Evolutionary conservation across 2,113 vertebrate species (phyloP), one percentile per base, ranked within the genome.

Genomic region (Seriola dumerili): DNA sequence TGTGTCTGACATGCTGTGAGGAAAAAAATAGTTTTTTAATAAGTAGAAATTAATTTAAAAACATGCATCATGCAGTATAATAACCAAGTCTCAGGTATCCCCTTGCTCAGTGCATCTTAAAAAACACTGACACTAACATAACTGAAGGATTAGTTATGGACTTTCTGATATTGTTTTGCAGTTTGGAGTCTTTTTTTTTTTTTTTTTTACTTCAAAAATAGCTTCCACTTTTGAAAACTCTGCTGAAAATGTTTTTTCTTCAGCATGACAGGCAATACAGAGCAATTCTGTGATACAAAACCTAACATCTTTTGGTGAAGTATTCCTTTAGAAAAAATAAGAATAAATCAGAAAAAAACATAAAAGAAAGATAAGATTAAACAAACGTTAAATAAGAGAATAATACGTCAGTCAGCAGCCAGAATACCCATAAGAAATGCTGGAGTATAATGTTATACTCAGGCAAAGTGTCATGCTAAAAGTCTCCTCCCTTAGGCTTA

Each of bases 391-490:
- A 29, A 72, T 42, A 58, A 59, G n/a, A 73, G 23, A 23, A 64
- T 38, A 67, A 54, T n/a, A 70, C 57, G 17, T 69, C 32, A 52
- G 46, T 76, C 61, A 76, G 73, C 65, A 79, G 68, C 54, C 55
- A 72, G 66, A 87, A 67, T 71, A 86, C 34, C 10, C 29, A 61
- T 76, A 19, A 50, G 25, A 84, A 74, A 85, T 36, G 61, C 46
- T 61, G 57, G 21, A 72, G 54, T 66, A 69, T 46, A 25, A 61
- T 50, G 46, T 74, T 44, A 74, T 69, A 81, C 68, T 72, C 81
- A 84, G 75, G 67, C 62, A 52, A 59, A 77, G 69, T 57, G 44
- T 87, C 83, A 88, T 91, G 82, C 84, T 83, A 44, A 78, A 83
- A 44, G 40, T 77, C 34, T 76, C 38, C 58, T 76, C 76, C 34